Percentiles rank a stretch among this genome's conserved stretches.
Evolutionary conservation across 2,797 vertebrate species (phyloP).

Genomic region (Lacerta viridis): DNA sequence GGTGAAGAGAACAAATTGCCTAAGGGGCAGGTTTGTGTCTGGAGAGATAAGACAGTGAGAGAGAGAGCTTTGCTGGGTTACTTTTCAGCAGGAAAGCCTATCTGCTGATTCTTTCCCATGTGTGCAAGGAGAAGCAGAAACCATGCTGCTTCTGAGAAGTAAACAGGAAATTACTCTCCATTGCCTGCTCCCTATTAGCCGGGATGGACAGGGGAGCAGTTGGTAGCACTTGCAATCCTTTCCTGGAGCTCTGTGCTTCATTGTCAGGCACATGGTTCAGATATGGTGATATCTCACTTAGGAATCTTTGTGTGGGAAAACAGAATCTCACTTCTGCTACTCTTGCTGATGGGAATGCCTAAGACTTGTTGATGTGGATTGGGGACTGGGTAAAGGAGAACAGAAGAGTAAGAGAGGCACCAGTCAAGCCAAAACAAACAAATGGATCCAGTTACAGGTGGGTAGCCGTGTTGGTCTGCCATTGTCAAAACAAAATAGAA

Average conservation of each 20-base stretch:
- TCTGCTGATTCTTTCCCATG: too few species aligned
- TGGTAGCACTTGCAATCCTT: too few species aligned
- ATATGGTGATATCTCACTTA: too few species aligned
- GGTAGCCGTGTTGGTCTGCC: too few species aligned
- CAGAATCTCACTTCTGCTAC: not conserved
- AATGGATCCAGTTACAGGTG: too few species aligned
- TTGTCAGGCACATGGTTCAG: too few species aligned
- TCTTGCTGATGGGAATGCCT: not conserved
- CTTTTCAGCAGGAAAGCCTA: not conserved
- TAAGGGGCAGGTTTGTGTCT: not conserved
- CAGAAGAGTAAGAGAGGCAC: not conserved
- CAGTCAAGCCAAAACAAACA: not conserved
- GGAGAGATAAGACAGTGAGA: not conserved
- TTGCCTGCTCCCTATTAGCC: too few species aligned
- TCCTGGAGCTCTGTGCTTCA: too few species aligned
- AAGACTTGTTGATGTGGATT: not conserved
- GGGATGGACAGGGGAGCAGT: too few species aligned
- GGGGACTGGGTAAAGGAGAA: not conserved
- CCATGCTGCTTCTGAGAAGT: not conserved
- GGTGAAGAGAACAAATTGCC: not conserved
- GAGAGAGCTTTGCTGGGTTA: not conserved
- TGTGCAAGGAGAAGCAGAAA: not conserved
- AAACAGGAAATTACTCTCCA: too few species aligned
- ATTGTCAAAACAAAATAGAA: too few species aligned
- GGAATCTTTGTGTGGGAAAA: not conserved